Evolutionary conservation across 2,113 vertebrate genomes (phyloP).

Genomic region (Oenanthe melanoleuca): DNA sequence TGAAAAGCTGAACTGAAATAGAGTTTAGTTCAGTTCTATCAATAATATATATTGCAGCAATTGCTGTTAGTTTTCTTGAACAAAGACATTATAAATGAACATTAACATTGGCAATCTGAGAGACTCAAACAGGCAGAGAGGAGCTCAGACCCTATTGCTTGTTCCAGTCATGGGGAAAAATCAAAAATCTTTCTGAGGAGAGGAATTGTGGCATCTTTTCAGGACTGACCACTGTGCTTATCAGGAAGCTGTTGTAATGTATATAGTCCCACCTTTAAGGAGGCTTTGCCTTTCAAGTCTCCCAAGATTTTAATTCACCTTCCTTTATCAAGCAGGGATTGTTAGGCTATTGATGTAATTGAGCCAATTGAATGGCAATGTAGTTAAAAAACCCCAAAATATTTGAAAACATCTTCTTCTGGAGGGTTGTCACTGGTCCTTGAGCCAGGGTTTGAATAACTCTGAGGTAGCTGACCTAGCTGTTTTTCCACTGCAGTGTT

Average conservation of each 20-base stretch:
- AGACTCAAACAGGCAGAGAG: background rate
- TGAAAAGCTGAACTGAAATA: background rate
- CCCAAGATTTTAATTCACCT: background rate
- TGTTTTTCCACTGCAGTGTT: background rate
- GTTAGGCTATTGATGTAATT: background rate
- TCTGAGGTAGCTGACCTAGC: background rate
- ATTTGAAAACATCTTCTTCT: background rate
- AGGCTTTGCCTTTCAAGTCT: background rate
- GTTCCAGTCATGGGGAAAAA: background rate
- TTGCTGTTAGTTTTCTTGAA: background rate
- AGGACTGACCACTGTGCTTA: background rate
- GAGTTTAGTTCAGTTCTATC: background rate
- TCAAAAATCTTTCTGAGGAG: background rate
- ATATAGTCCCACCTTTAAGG: background rate
- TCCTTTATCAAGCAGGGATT: background rate
- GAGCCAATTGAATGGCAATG: background rate
- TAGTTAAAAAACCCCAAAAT: fast-evolving
- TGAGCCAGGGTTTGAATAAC: background rate
- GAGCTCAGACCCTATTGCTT: background rate
- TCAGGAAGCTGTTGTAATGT: background rate
- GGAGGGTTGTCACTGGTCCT: background rate
- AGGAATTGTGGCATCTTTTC: background rate
- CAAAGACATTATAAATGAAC: background rate
- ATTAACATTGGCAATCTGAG: background rate
- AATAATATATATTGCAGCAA: background rate